Conservation (phyloP, 1,140 invertebrate genomes). For the Zaprionus gabonicus region DNA sequence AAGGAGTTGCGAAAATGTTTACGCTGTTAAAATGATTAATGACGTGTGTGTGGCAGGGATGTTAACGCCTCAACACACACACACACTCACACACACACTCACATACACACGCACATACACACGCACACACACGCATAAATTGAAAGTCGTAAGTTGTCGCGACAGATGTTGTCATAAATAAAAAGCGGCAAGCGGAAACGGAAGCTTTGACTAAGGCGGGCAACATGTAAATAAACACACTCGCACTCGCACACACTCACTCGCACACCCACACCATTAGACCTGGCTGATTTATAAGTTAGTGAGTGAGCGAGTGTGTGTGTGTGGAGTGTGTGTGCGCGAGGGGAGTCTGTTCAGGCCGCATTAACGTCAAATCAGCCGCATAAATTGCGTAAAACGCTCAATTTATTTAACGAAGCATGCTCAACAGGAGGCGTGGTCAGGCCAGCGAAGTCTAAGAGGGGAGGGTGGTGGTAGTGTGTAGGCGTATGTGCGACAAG, state of each 20-base stretch:
- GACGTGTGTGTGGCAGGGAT: conserved; percentile 69
- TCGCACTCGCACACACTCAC: conserved; percentile 17
- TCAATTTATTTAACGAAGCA: conserved; percentile 80
- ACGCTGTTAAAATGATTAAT: conserved; percentile 78
- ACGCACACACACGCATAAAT: conserved; percentile 21
- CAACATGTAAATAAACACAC: conserved; percentile 76
- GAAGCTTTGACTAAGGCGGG: conserved; percentile 51
- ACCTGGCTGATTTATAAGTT: conserved; percentile 57
- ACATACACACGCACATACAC: conserved; percentile 37
- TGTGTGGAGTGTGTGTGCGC: conserved; percentile 15
- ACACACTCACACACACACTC: conserved; percentile 36
- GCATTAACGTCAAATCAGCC: conserved; percentile 84
- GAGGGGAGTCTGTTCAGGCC: conserved; percentile 63
- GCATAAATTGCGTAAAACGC: conserved; percentile 83
- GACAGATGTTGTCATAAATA: conserved; percentile 82
- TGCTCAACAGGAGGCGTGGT: conserved; percentile 23
- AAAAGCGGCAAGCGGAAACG: conserved; percentile 63
- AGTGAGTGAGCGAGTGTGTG: conserved; percentile 25
- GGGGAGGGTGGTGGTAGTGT: neutral
- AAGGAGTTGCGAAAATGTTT: conserved; percentile 40
- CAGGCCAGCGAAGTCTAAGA: neutral
- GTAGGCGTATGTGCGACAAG: conserved; percentile 59
- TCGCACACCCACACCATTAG: conserved; percentile 17
- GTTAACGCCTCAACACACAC: conserved; percentile 65
- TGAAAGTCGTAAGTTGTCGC: conserved; percentile 45